Evolutionary conservation across 2,888 invertebrate species (phyloP), one percentile per base, ranked within the genome.

Genomic region (Smittia aterrima): DNA sequence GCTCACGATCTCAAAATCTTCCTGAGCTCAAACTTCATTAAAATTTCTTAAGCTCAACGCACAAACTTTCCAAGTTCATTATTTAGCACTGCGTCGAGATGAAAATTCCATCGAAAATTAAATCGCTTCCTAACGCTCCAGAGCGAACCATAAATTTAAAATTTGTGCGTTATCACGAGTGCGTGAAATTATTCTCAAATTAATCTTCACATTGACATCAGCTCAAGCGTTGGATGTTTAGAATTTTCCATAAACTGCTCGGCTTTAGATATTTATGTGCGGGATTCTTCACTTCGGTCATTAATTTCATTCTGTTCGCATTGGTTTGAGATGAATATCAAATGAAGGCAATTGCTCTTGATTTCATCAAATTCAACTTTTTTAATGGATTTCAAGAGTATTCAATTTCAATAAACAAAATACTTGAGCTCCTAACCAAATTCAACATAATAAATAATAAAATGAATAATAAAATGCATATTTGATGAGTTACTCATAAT

Each of bases 151-250:
- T 66, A 66, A 66, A 66, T 66, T 16, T 66, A 66, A 66, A 32
- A 66, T 32, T n/a, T 66, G 27, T 66, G 32, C 11, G 47, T 47
- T 47, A 47, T 66, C 66, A 66, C 25, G 66, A 66, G 27, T 66
- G 66, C 66, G 66, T 66, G 66, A 66, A 66, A 66, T 24, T 66
- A 66, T 66, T 66, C 25, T 11, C 66, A 16, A 25, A 66, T 66
- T 66, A 66, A 66, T 66, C 66, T 66, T 25, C 66, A 9, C 25
- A 66, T 66, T 66, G 66, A 27, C 66, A 66, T 32, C 47, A 47
- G 47, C n/a, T n/a, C 47, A 47, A 47, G 47, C 47, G 47, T 47
- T n/a, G 47, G 47, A n/a, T 47, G 47, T 16, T 16, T 47, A 2
- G 47, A 47, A n/a, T 16, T n/a, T 47, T 47, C 47, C 16, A 11